phyloP scores from a whole-genome alignment of 2,888 invertebrate species.

The Ichneumon xanthorius region DNA sequence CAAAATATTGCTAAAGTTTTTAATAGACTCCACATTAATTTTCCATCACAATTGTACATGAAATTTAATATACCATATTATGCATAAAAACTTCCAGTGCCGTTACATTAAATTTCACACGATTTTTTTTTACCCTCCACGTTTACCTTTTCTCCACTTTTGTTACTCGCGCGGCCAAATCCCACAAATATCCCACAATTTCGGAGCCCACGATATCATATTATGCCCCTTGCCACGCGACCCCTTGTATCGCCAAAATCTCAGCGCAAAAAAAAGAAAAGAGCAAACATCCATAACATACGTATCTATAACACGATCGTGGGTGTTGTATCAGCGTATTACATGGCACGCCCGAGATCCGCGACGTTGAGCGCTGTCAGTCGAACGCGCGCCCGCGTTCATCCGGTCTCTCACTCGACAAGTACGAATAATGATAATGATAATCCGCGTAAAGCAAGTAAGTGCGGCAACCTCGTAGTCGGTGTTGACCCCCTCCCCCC shows the following conservation, averaged over 20 bases:
- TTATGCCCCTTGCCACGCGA: not conserved
- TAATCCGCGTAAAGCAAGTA: slow-evolving; percentile 81
- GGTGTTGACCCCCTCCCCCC: slow-evolving; percentile 22
- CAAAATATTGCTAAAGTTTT: not conserved
- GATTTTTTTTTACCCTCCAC: not conserved
- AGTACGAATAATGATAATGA: slow-evolving; percentile 81
- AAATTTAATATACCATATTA: not conserved
- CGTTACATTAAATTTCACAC: not conserved
- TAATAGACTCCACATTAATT: not conserved
- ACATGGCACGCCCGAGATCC: slow-evolving; percentile 22
- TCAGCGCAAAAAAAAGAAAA: not conserved
- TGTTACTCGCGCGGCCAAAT: no score
- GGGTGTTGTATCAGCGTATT: slow-evolving; percentile 28
- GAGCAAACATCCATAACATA: not conserved
- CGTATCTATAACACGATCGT: slow-evolving; percentile 8
- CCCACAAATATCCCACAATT: no score
- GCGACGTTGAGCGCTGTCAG: slow-evolving; percentile 33
- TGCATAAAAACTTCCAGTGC: not conserved
- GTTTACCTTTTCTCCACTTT: no score
- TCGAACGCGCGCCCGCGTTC: slow-evolving; percentile 34
- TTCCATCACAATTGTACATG: no score
- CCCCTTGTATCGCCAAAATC: not conserved
- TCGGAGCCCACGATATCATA: not conserved
- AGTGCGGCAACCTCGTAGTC: slow-evolving; percentile 80
- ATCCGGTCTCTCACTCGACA: slow-evolving; percentile 53